These are phyloP conservation scores for Epizoanthus scotinus DNA, from an alignment of 92 coral and sea anemone genomes.

Conservation along the genomic window DNA sequence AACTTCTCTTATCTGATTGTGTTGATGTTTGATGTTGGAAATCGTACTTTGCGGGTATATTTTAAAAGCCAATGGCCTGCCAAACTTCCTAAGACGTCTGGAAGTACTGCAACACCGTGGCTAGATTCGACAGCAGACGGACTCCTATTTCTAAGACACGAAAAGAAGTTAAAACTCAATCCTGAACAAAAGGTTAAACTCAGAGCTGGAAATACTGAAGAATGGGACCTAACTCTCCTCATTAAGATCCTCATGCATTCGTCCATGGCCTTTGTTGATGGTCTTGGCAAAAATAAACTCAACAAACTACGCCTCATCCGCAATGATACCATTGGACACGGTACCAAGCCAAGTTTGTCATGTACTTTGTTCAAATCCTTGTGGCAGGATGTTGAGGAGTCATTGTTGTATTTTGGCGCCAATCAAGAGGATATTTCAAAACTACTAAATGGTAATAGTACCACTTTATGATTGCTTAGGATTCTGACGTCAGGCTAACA, in stretches of 20 bases:
- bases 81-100: neutral
- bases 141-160: neutral
- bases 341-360: neutral
- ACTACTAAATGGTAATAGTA: too few species aligned
- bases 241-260: constrained; percentile 8
- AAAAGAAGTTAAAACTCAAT: neutral
- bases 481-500: too few species aligned
- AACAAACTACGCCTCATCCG: neutral
- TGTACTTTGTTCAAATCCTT: neutral
- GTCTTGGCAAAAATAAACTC: neutral
- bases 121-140: neutral
- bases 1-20: constrained; percentile 6
- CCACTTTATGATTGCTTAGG: too few species aligned
- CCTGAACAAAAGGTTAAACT: neutral
- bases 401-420: neutral
- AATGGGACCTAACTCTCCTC: neutral
- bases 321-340: neutral
- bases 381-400: constrained; percentile 15
- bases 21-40: constrained; percentile 33
- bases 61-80: constrained; percentile 35
- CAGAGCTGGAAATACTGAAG: neutral
- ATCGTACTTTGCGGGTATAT: constrained; percentile 16
- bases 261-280: neutral
- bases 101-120: neutral
- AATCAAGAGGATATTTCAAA: neutral